Conservation (phyloP, 2,888 invertebrate genomes). For the Sussaba pulchella region DNA sequence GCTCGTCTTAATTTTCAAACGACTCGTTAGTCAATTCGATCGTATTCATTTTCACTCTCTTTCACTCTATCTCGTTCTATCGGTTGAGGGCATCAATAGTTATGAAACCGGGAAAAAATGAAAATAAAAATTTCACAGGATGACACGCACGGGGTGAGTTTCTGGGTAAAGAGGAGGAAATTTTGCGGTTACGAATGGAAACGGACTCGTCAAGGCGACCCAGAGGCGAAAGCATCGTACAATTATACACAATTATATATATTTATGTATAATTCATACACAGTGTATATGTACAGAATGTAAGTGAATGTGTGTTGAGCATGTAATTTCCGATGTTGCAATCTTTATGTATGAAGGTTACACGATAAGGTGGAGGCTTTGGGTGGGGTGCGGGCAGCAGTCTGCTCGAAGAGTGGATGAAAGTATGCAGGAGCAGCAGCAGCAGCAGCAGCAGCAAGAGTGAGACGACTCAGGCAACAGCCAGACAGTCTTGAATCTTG, state of each 20-base stretch:
- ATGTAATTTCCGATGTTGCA: constrained; percentile 14
- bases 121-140: too few species aligned
- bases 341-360: constrained; percentile 52
- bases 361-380: constrained; percentile 31
- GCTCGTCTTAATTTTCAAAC: constrained; percentile 52
- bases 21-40: constrained; percentile 3
- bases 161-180: too few species aligned
- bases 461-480: constrained; percentile 65
- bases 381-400: constrained; percentile 45
- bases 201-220: too few species aligned
- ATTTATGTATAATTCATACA: constrained; percentile 23
- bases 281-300: not conserved
- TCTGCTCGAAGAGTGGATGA: constrained; percentile 74
- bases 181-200: too few species aligned
- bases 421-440: constrained; percentile 25
- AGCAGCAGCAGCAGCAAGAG: constrained; percentile 47
- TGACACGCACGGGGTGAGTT: too few species aligned
- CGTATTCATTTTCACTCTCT: not conserved
- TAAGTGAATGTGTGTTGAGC: constrained; percentile 11
- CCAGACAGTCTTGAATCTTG: constrained; percentile 80
- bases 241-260: constrained; percentile 16
- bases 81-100: too few species aligned
- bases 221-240: not conserved
- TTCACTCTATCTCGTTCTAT: too few species aligned
- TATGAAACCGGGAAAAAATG: too few species aligned